These are phyloP conservation scores for Malurus alboscapulatus DNA, from an alignment of 2,113 vertebrate genomes.

Conservation along the genomic window DNA sequence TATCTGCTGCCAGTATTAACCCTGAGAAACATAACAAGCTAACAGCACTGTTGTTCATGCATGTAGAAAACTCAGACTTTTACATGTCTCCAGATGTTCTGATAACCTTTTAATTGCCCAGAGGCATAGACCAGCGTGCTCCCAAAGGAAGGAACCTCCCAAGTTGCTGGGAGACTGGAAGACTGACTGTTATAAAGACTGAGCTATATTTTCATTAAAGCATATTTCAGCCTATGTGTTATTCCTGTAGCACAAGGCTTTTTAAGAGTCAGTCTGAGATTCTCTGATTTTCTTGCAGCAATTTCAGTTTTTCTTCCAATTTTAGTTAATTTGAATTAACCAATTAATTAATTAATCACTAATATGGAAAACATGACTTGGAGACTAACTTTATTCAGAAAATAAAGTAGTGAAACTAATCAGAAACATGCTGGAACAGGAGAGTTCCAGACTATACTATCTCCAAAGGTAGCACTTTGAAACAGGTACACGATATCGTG, in stretches of 20 bases:
- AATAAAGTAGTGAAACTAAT: neutral
- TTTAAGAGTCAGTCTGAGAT: neutral
- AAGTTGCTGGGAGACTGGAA: neutral
- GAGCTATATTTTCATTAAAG: neutral
- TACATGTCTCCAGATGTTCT: neutral
- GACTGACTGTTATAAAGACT: neutral
- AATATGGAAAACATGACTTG: neutral
- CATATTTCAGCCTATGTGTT: neutral
- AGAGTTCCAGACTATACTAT: neutral
- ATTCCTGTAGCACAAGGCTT: neutral
- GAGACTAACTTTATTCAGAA: neutral
- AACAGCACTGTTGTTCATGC: neutral
- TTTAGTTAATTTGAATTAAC: neutral
- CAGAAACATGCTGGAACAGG: neutral
- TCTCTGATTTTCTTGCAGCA: neutral
- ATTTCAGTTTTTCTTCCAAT: neutral
- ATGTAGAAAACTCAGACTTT: neutral
- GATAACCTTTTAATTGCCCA: neutral
- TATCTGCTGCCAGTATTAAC: neutral
- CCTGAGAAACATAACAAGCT: neutral
- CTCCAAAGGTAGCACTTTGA: neutral
- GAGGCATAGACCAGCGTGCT: neutral
- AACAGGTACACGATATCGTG: neutral
- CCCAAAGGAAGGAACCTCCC: neutral
- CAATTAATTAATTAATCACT: neutral